A percentile compares a stretch with the other conserved stretches of the same genome.
phyloP scores from a whole-genome alignment of 2,797 vertebrate species.

The Parotocinclus haroldoi region DNA sequence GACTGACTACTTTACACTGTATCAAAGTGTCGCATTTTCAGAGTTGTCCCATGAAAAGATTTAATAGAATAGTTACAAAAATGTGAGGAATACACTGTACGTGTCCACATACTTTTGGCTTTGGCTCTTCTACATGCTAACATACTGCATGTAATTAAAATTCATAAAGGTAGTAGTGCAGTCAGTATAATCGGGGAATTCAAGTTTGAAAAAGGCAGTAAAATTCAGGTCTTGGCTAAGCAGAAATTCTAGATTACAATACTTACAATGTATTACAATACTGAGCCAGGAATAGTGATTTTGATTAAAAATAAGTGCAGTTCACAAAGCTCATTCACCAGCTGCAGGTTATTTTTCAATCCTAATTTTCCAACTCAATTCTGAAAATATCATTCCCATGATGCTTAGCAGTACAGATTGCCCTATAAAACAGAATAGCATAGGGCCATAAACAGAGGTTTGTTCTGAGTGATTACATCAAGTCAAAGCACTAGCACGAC shows the following conservation, averaged over 20 bases:
- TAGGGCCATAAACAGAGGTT: background rate
- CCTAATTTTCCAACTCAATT: background rate
- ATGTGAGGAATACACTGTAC: no score
- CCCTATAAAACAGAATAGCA: background rate
- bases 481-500: background rate
- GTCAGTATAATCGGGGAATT: background rate
- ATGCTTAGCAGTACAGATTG: constrained; percentile 12
- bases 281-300: background rate
- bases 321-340: background rate
- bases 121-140: no score
- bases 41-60: no score
- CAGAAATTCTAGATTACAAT: background rate
- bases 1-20: no score
- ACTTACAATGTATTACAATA: background rate
- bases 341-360: background rate
- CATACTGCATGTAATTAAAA: constrained; percentile 12
- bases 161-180: constrained; percentile 29
- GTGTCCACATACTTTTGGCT: no score
- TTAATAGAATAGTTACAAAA: no score
- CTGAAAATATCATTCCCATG: background rate
- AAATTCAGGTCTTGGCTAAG: background rate
- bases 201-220: background rate
- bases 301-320: background rate
- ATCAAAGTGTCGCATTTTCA: no score
- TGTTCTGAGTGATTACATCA: background rate